A percentile compares a stretch with the other conserved stretches of the same genome.
These are phyloP conservation scores for Nephila pilipes DNA, from an alignment of 1,140 invertebrate genomes.

Conservation along the genomic window DNA sequence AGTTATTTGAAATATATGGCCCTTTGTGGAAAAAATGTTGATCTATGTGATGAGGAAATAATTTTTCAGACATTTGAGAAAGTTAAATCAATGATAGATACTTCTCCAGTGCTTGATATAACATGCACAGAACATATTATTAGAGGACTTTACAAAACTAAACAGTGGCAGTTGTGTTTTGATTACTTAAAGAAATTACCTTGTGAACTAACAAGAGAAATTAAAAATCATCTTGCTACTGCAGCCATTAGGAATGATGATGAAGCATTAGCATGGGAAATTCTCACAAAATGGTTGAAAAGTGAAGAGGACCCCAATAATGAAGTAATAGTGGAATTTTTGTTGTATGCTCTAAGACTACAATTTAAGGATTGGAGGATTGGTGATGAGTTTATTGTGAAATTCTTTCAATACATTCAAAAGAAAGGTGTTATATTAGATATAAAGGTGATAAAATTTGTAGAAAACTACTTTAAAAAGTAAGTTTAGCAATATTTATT, in stretches of 20 bases:
- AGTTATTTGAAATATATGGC: constrained; percentile 48
- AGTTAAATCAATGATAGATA: background rate
- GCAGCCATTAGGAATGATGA: constrained; percentile 33
- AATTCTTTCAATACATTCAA: constrained; percentile 33
- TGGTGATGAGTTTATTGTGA: constrained; percentile 22
- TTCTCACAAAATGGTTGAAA: constrained; percentile 28
- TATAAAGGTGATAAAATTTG: background rate
- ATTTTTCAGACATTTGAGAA: constrained; percentile 37
- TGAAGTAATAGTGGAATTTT: constrained; percentile 6
- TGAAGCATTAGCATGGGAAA: constrained; percentile 50
- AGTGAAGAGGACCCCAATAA: background rate
- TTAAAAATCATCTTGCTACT: background rate
- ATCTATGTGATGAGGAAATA: constrained; percentile 16
- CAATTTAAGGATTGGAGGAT: background rate
- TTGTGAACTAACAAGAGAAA: background rate
- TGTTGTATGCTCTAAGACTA: constrained; percentile 15
- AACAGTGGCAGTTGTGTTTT: background rate
- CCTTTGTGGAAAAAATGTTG: constrained; percentile 50
- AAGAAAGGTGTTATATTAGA: background rate
- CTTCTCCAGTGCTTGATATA: constrained; percentile 22
- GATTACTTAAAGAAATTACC: constrained; percentile 32
- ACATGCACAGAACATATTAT: constrained; percentile 7
- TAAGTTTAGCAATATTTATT: background rate
- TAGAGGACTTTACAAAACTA: constrained; percentile 6
- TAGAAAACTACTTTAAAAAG: constrained; percentile 42